Percentiles rank a stretch among this genome's conserved stretches.
Evolutionary conservation across 2,888 invertebrate genomes (phyloP).

Genomic region (Escarpia spicata): DNA sequence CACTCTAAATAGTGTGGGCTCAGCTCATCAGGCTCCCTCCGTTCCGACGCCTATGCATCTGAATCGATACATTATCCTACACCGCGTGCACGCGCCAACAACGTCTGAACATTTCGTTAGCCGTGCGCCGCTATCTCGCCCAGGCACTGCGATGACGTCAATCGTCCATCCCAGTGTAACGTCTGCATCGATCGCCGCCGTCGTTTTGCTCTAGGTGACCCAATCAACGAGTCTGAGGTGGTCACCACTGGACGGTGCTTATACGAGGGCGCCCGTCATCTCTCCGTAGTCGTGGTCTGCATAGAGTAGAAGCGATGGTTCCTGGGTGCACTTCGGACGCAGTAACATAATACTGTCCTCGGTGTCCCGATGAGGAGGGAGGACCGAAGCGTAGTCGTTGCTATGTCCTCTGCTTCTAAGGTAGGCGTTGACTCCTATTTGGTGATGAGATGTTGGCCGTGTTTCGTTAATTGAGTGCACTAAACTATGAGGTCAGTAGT

Average conservation of each 20-base stretch:
- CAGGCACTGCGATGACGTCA: background rate
- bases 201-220: background rate
- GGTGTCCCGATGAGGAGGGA: background rate
- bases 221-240: background rate
- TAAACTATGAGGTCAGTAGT: background rate
- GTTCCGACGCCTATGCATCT: too few relatives aligned
- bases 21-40: too few relatives aligned
- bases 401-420: background rate
- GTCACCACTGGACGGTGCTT: background rate
- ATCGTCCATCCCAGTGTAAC: background rate
- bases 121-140: background rate
- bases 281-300: background rate
- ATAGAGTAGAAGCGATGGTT: background rate
- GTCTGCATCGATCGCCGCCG: background rate
- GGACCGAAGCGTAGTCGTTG: background rate
- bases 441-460: background rate
- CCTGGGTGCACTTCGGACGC: too few relatives aligned
- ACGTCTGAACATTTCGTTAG: background rate
- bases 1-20: too few relatives aligned
- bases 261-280: background rate
- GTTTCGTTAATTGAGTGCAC: background rate
- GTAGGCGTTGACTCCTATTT: background rate
- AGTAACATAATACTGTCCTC: background rate
- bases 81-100: too few relatives aligned
- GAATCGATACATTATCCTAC: too few relatives aligned